Conservation (phyloP, 2,888 invertebrate genomes). For the Drosophila mercatorum region DNA sequence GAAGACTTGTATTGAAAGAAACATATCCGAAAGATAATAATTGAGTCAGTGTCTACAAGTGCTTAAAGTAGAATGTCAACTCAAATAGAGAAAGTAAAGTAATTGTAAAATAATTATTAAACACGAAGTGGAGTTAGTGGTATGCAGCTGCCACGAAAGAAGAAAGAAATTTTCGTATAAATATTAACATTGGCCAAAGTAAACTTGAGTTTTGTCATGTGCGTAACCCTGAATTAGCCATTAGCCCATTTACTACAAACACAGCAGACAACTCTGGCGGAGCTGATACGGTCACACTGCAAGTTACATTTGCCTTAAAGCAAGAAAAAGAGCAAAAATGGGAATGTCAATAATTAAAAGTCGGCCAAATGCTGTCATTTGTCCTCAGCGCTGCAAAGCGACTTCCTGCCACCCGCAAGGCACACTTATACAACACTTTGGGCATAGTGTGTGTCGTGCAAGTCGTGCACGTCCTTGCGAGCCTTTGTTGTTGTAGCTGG, state of each 20-base stretch:
- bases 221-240: conserved; percentile 15
- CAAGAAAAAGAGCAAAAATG: conserved; percentile 22
- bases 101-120: background rate
- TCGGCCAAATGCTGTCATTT: conserved; percentile 80
- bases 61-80: background rate
- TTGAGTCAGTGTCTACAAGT: background rate
- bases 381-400: conserved; percentile 37
- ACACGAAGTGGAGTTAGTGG: background rate
- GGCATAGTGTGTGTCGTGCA: conserved; percentile 57
- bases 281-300: conserved; percentile 42
- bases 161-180: background rate
- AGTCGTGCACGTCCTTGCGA: conserved; percentile 75
- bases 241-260: background rate
- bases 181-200: background rate
- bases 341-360: conserved; percentile 78
- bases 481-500: conserved; percentile 56
- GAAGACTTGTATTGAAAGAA: too few species aligned
- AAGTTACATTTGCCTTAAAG: conserved; percentile 40
- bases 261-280: conserved; percentile 13
- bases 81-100: background rate
- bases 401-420: conserved; percentile 43
- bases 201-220: conserved; percentile 1
- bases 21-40: background rate
- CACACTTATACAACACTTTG: conserved; percentile 11
- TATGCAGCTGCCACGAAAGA: background rate